These are phyloP conservation scores for Drosophila baimaii DNA, from an alignment of 1,140 invertebrate genomes.

Conservation along the genomic window DNA sequence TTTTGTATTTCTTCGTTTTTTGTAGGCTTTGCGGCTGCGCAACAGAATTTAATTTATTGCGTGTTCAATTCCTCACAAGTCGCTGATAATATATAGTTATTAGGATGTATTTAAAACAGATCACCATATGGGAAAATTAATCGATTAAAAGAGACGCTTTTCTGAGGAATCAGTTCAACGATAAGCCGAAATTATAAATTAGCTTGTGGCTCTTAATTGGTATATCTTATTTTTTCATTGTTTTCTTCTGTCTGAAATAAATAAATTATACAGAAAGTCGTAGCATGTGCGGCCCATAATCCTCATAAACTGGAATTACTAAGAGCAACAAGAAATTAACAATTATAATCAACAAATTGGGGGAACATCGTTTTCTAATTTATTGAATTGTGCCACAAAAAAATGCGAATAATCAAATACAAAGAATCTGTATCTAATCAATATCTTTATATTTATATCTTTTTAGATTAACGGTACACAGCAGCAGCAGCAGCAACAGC, in stretches of 20 bases:
- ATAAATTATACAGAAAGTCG: conserved; percentile 8
- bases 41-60: conserved; percentile 67
- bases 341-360: conserved; percentile 15
- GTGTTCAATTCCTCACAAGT: conserved; percentile 33
- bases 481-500: conserved; percentile 52
- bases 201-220: not conserved
- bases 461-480: conserved; percentile 81
- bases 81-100: not conserved
- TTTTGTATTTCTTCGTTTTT: no score
- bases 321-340: not conserved
- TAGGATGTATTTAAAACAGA: not conserved
- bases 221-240: not conserved
- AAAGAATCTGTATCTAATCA: conserved; percentile 8
- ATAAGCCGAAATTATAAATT: not conserved
- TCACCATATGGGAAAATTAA: not conserved
- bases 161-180: not conserved
- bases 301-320: conserved; percentile 4
- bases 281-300: not conserved
- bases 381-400: not conserved
- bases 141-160: not conserved
- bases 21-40: conserved; percentile 51
- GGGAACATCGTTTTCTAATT: not conserved
- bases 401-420: not conserved
- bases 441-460: conserved; percentile 16
- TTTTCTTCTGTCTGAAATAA: not conserved